These are phyloP conservation scores for Heliangelus exortis DNA, from an alignment of 2,797 vertebrate genomes.

Conservation along the genomic window DNA sequence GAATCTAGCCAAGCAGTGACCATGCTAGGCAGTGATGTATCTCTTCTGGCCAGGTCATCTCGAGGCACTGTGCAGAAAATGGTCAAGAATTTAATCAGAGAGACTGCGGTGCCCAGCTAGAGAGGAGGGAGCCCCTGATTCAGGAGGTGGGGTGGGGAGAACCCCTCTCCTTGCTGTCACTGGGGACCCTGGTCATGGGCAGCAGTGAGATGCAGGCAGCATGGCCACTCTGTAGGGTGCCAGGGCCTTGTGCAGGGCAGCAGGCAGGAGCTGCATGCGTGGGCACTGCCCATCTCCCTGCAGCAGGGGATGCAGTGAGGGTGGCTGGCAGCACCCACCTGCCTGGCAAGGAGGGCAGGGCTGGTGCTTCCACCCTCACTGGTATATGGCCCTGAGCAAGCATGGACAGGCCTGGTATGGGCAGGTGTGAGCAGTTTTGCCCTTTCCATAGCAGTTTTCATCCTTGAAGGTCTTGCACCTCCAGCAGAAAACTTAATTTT, in stretches of 20 bases:
- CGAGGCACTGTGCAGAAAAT: background rate
- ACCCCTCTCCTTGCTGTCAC: accelerated
- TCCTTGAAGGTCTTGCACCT: accelerated
- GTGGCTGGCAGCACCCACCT: accelerated
- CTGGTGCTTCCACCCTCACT: background rate
- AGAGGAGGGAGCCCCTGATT: background rate
- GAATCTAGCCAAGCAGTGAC: background rate
- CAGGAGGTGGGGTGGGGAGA: background rate
- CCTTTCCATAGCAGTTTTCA: background rate
- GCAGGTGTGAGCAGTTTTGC: background rate
- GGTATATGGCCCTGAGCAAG: background rate
- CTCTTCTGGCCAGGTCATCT: background rate
- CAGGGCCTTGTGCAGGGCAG: background rate
- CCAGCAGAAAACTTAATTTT: background rate
- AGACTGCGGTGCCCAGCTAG: background rate
- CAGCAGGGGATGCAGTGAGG: background rate
- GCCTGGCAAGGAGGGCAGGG: background rate
- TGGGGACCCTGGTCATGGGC: background rate
- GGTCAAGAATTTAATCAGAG: background rate
- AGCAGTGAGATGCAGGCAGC: background rate
- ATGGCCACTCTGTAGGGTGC: background rate
- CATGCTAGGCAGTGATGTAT: accelerated
- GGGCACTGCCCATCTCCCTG: background rate
- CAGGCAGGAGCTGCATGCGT: background rate
- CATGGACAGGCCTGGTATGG: background rate